A percentile compares a stretch with the other conserved stretches of the same genome.
Conservation (phyloP, 2,797 vertebrate genomes). For the Lates japonicus region DNA sequence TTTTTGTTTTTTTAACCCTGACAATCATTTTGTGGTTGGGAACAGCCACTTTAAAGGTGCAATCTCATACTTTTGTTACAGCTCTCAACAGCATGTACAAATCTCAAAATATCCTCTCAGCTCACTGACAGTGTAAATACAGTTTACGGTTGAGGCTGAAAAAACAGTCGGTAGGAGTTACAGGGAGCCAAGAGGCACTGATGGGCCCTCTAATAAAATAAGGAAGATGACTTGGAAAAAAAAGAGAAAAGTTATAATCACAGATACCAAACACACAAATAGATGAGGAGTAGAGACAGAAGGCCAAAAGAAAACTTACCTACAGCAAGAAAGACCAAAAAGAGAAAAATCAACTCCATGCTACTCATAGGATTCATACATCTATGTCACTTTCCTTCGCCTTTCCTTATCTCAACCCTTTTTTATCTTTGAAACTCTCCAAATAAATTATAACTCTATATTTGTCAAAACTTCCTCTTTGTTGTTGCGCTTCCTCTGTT, state of each 20-base stretch:
- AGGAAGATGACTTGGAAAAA: not conserved
- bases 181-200: not conserved
- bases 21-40: not conserved
- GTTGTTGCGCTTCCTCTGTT: constrained; percentile 42
- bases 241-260: not conserved
- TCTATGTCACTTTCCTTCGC: not conserved
- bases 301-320: constrained; percentile 40
- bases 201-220: not conserved
- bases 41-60: not conserved
- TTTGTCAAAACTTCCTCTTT: constrained; percentile 51
- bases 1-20: too few species aligned
- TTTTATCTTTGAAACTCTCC: not conserved
- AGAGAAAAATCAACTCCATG: constrained; percentile 26
- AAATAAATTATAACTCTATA: not conserved
- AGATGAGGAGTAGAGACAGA: not conserved
- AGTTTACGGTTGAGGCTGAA: not conserved
- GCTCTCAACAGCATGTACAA: not conserved
- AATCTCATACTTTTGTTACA: not conserved
- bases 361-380: not conserved
- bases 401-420: not conserved
- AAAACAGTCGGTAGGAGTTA: not conserved
- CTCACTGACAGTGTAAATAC: not conserved
- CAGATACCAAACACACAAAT: not conserved
- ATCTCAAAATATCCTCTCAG: not conserved
- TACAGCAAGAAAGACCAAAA: constrained; percentile 41